Evolutionary conservation across 2,797 vertebrate species (phyloP).

Genomic region (Heliangelus exortis): DNA sequence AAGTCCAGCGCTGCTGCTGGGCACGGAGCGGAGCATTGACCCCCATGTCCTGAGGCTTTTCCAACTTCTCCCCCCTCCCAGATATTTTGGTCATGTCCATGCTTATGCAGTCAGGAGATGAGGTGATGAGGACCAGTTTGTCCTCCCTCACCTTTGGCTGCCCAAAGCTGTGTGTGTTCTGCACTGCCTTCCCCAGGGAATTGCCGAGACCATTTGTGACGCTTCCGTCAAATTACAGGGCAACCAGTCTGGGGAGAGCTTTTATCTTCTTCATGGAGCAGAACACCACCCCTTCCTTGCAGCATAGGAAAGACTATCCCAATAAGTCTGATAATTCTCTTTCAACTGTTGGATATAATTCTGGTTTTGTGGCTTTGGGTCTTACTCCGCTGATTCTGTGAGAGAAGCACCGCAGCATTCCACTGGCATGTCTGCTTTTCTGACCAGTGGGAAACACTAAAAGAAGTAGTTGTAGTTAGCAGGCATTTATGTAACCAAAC

Average conservation of each 20-base stretch:
- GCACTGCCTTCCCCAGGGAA: neutral
- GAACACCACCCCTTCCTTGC: neutral
- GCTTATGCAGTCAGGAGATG: neutral
- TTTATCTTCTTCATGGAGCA: neutral
- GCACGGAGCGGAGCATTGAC: neutral
- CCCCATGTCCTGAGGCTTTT: neutral
- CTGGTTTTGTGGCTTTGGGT: neutral
- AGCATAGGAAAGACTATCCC: accelerated
- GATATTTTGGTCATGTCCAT: neutral
- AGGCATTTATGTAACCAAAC: neutral
- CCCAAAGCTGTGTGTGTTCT: neutral
- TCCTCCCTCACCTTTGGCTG: neutral
- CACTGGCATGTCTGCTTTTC: neutral
- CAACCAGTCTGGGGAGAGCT: accelerated
- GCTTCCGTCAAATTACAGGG: accelerated
- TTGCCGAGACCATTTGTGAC: neutral
- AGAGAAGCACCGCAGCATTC: neutral
- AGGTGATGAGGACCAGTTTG: neutral
- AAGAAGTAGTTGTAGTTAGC: neutral
- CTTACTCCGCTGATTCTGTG: neutral
- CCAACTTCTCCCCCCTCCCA: neutral
- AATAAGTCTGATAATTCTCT: neutral
- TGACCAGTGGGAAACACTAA: neutral
- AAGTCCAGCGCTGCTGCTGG: neutral
- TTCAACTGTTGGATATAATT: neutral